Base-by-base conservation (phyloP, 1,140 invertebrate species). In the Calephelis nemesis region DNA sequence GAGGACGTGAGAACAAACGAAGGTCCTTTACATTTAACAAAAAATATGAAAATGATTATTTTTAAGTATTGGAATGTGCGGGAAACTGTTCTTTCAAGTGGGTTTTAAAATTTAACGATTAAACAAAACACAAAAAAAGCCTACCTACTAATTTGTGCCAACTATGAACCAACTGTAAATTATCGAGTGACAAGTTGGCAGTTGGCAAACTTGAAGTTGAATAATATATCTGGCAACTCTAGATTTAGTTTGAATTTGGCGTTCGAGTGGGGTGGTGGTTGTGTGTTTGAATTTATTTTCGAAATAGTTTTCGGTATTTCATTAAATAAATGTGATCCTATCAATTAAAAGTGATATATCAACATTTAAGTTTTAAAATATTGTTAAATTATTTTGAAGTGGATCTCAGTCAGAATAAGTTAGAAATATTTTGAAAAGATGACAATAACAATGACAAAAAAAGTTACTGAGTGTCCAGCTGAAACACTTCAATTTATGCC, bases 401-500 rank as follows among this genome's bases (percentile, higher is more conserved):
- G 45, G 2, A 47, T 10, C 5, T 11, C 15, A 11, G 19, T 47
- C 10, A 47, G 9, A 19, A 15, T 47, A 47, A 48, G 15, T 8
- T 9, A 10, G 10, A 47, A 47, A 39, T 45, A 68, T 13, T 47
- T 62, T 48, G 42, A 7, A 70, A 76, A 68, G 65, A 91, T 90
- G 86, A 82, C 85, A 80, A 66, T 91, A 68, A 91, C 87, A 49
- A 90, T 91, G 83, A 91, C 85, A 15, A 88, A 75, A 81, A 88
- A 91, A 85, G 76, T 91, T 66, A 85, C 78, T 70, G 85, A 87
- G 79, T 88, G 86, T 67, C 82, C 85, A 65, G 79, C 84, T 62
- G 88, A 90, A 78, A 88, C 86, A 47, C 80, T 91, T 10, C 85
- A 91, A 73, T 89, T 91, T 77, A 87, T 91, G 87, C 77, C 85